These are phyloP conservation scores for Aphelenchoides bicaudatus DNA, from an alignment of 2,888 invertebrate species.

Conservation along the genomic window DNA sequence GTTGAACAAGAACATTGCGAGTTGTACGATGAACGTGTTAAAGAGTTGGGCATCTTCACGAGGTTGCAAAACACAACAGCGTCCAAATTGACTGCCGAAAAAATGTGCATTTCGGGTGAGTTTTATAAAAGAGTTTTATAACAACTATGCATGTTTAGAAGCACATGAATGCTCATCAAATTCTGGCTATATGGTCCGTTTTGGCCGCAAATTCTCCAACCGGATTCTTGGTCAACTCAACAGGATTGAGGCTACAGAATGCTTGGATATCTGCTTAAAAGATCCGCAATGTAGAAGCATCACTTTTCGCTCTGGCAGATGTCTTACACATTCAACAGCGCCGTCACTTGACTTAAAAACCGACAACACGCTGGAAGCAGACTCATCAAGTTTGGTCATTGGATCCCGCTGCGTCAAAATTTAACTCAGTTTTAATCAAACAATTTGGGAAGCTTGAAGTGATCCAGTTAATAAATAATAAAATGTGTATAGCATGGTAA, in stretches of 20 bases:
- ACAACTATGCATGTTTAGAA: neutral
- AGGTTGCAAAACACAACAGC: conserved; percentile 16
- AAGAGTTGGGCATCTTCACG: conserved; percentile 26
- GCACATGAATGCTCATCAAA: conserved; percentile 4
- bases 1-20: conserved; percentile 22
- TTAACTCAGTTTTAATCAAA: conserved; percentile 2
- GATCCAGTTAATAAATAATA: too few relatives aligned
- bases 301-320: neutral
- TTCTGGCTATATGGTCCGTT: neutral
- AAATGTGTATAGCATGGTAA: too few relatives aligned
- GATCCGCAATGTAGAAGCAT: conserved; percentile 18
- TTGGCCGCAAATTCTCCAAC: conserved; percentile 6
- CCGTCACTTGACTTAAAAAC: neutral
- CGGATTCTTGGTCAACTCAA: conserved; percentile 7
- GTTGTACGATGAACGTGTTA: conserved; percentile 25
- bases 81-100: conserved; percentile 11
- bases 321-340: neutral
- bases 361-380: neutral
- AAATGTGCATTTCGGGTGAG: conserved; percentile 18
- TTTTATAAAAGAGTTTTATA: neutral
- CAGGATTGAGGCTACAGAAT: conserved; percentile 19
- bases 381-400: conserved; percentile 7
- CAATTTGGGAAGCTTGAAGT: too few relatives aligned
- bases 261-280: conserved; percentile 13
- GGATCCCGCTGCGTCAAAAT: neutral